phyloP scores from a whole-genome alignment of 2,113 vertebrate species.

The Addax nasomaculatus region DNA sequence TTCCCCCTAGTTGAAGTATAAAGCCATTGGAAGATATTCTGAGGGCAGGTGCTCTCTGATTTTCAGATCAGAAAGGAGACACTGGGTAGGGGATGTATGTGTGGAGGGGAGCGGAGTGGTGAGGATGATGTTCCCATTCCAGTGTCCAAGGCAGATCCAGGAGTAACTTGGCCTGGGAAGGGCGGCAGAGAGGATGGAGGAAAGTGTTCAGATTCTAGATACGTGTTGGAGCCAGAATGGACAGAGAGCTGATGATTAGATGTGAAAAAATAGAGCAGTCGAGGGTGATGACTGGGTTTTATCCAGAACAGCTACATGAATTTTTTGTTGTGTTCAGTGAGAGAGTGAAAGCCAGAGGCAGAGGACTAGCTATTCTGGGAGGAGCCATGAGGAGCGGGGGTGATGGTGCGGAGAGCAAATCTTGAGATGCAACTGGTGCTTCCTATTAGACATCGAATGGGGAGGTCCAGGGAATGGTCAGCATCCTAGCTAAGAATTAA shows the following conservation, averaged over 20 bases:
- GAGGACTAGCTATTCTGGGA: neutral
- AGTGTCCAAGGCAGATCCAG: neutral
- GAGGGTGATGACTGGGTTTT: neutral
- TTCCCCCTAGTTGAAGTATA: neutral
- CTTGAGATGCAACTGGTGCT: neutral
- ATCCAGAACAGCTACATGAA: neutral
- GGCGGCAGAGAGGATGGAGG: neutral
- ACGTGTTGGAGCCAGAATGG: neutral
- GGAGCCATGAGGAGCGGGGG: accelerated
- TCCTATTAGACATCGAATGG: neutral
- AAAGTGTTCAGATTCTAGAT: neutral
- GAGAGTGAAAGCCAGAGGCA: neutral
- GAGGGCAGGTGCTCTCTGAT: neutral
- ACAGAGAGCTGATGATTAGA: neutral
- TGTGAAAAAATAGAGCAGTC: neutral
- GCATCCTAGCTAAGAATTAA: neutral
- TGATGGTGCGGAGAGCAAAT: neutral
- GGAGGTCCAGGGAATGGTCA: neutral
- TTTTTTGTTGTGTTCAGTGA: neutral
- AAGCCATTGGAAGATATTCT: neutral
- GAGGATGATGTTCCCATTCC: too few relatives aligned
- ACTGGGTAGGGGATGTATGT: neutral
- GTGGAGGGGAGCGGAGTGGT: neutral
- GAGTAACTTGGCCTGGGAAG: neutral
- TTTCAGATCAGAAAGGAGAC: neutral